phyloP scores from a whole-genome alignment of 1,140 invertebrate genomes.

The Lycorma delicatula region DNA sequence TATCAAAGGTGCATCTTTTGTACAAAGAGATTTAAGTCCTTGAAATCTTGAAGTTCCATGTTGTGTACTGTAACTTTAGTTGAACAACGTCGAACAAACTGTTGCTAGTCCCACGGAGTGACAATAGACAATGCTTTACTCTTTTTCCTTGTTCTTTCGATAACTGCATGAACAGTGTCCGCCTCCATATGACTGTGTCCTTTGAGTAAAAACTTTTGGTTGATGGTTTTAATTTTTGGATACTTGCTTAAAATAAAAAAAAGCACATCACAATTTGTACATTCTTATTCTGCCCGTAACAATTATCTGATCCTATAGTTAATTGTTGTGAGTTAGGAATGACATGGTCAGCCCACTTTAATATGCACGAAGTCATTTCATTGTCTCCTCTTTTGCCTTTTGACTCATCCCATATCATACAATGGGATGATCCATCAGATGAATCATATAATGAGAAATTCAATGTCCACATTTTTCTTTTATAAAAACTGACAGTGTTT shows the following conservation, averaged over 20 bases:
- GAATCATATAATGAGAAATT: constrained; percentile 13
- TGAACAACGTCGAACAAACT: constrained; percentile 7
- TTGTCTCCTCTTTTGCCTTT: constrained; percentile 14
- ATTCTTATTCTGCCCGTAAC: constrained; percentile 8
- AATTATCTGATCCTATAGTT: constrained; percentile 1
- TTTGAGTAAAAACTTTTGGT: constrained; percentile 33
- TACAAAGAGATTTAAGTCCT: not conserved
- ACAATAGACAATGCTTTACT: constrained; percentile 1
- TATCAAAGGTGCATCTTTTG: no score
- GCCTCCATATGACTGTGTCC: constrained; percentile 35
- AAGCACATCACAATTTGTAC: not conserved
- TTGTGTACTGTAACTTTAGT: constrained; percentile 2
- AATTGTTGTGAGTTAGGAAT: constrained; percentile 4
- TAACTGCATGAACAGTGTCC: constrained; percentile 33
- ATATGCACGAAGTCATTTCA: constrained; percentile 10
- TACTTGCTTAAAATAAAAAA: not conserved
- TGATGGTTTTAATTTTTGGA: constrained; percentile 15
- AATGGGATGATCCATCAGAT: constrained; percentile 8
- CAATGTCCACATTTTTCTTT: constrained; percentile 12
- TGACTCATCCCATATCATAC: constrained; percentile 16
- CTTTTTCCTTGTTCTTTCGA: constrained; percentile 28
- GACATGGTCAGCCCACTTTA: constrained; percentile 15
- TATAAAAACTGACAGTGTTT: constrained; percentile 15
- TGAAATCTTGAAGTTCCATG: constrained; percentile 5
- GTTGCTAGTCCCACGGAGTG: constrained; percentile 9